Evolutionary conservation across 2,113 vertebrate species (phyloP), one percentile per base, ranked within the genome.

Genomic region (Acrocephalus kingi): DNA sequence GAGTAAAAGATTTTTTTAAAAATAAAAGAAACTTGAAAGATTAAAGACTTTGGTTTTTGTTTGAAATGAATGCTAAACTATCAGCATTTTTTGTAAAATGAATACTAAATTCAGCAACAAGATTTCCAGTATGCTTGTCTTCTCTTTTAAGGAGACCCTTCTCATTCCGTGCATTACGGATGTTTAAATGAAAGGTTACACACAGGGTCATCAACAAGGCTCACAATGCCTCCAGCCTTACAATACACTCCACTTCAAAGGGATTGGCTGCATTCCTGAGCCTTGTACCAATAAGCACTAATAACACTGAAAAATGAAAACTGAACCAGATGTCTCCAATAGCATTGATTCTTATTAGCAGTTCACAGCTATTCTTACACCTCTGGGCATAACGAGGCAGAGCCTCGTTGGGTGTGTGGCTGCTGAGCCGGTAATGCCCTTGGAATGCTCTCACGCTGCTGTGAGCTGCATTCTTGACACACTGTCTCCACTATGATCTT

Each of bases 271-370:
- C 97, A 98, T 98, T 98, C 98, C 98, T 98, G 90, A 97, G 93
- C 94, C 98, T 95, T 98, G 98, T 99, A 98, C 98, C 98, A 98
- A 98, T 98, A 98, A 98, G 97, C 98, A 97, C 97, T 98, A 98
- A 98, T 98, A 98, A 98, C 98, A 97, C 98, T 97, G 97, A 98
- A 98, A 98, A 98, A 98, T 98, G 97, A 98, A 98, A 98, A 98
- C 95, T 95, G 98, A 98, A 98, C 98, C 98, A 98, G 98, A 98
- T 98, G 98, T 98, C 97, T 98, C 97, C 98, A 98, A 98, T 98
- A 96, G 98, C 96, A 96, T 96, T 96, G 97, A 96, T 94, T 94
- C 96, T 98, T 98, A 98, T 98, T 98, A 98, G 97, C 94, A 94
- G 89, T 98, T 97, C 97, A 80, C 96, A 97, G 98, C 97, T 98